Evolutionary conservation across 2,797 vertebrate genomes (phyloP).

Genomic region (Buphagus erythrorhynchus): DNA sequence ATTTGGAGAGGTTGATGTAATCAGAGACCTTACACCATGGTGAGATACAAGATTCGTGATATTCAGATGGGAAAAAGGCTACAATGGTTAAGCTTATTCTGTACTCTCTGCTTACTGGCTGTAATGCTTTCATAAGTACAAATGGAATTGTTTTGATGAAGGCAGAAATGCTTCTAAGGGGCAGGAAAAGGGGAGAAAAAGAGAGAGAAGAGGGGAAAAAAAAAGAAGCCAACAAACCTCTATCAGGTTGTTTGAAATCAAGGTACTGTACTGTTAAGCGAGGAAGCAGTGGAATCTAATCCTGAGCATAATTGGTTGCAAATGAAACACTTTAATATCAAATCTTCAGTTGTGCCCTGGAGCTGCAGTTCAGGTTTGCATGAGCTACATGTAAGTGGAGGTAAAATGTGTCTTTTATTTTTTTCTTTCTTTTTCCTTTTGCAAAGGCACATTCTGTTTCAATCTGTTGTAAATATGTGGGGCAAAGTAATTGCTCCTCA

Average conservation of each 20-base stretch:
- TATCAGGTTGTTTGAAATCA: slow-evolving; percentile 58
- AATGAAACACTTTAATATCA: slow-evolving; percentile 77
- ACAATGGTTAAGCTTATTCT: slow-evolving; percentile 68
- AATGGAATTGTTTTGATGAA: slow-evolving; percentile 79
- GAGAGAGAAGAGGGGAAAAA: background rate
- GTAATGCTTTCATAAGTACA: slow-evolving; percentile 74
- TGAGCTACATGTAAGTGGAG: slow-evolving; percentile 19
- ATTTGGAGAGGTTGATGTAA: slow-evolving; percentile 84
- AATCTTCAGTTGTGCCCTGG: slow-evolving; percentile 67
- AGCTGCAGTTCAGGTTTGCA: slow-evolving; percentile 67
- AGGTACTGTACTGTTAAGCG: slow-evolving; percentile 29
- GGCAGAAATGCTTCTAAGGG: slow-evolving; percentile 47
- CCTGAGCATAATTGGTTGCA: slow-evolving; percentile 72
- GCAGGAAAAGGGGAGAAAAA: background rate
- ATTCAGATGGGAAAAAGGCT: slow-evolving; percentile 76
- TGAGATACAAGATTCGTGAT: slow-evolving; percentile 76
- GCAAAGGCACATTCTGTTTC: background rate
- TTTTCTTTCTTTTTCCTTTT: background rate
- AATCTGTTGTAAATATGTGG: slow-evolving; percentile 16
- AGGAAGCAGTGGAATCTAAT: slow-evolving; percentile 60
- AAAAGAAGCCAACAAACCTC: background rate
- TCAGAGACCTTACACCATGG: slow-evolving; percentile 80
- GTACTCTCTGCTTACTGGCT: slow-evolving; percentile 63
- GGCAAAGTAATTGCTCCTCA: slow-evolving; percentile 43
- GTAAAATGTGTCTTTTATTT: slow-evolving; percentile 7